Base-by-base conservation (phyloP, 1,140 invertebrate genomes). In the Habropoda laboriosa region DNA sequence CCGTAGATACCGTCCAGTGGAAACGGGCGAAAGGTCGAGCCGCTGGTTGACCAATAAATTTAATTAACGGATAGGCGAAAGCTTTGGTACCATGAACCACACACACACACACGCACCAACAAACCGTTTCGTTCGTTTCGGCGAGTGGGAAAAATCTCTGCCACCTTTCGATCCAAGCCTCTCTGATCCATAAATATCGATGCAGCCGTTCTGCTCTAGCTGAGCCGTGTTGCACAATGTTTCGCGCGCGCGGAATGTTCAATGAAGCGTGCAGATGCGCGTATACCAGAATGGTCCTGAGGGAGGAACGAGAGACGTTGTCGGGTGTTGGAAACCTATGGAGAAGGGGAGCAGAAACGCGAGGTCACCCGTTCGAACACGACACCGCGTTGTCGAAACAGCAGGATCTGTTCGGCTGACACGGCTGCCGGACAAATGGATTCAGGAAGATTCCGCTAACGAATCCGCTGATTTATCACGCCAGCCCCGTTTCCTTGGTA, bases 381-480 rank as follows among this genome's bases (percentile, higher is more conserved):
- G 86, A 90, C 80, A 89, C 82, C 87, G 80, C 84, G 42, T 88
- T 87, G 87, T 88, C 86, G 78, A 86, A 89, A 88, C 86, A 89
- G 87, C 86, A 53, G 87, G 87, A 87, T 83, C 77, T 66, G 68
- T 10, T 35, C 30, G 64, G 38, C 78, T 66, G 76, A 86, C 83
- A 79, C 83, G 79, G 47, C 58, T 53, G 80, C 80, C 60, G 68
- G 76, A 83, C 60, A 79, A 87, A 85, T 84, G 82, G 60, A 80
- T 49, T 87, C 74, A 58, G 64, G 81, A 88, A 86, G 75, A 82
- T 85, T 80, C 80, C 80, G 81, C 83, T 89, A 88, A 90, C 86
- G 89, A 90, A 89, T 90, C 83, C 72, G 57, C 61, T 88, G 87
- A 91, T 90, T 91, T 90, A 90, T 90, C 68, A 79, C 72, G 70